Percentiles rank a stretch among this genome's conserved stretches.
Conservation (phyloP, 2,888 invertebrate species). For the Emesis castigata region DNA sequence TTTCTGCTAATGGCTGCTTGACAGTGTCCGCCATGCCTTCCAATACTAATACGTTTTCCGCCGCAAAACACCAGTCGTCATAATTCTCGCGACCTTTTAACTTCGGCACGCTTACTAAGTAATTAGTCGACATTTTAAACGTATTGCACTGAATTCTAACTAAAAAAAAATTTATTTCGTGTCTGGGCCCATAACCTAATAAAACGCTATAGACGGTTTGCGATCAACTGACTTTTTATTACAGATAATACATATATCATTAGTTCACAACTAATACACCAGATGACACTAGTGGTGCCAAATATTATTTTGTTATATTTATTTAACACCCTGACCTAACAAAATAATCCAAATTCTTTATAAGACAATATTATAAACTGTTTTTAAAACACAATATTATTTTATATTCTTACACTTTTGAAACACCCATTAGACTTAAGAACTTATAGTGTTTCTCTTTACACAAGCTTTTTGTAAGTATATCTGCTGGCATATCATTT, state of each 20-base stretch:
- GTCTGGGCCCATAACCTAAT: too few species aligned
- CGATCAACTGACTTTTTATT: constrained; percentile 9
- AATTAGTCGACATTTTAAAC: not conserved
- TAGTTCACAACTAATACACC: not conserved
- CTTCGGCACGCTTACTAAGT: not conserved
- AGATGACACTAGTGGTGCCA: not conserved
- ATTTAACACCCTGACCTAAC: constrained; percentile 4
- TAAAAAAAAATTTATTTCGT: too few species aligned
- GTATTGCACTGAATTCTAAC: too few species aligned
- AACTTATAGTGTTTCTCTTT: constrained; percentile 13
- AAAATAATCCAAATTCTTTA: constrained; percentile 1
- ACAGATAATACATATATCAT: too few species aligned
- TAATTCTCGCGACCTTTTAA: constrained; percentile 4
- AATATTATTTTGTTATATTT: constrained; percentile 54
- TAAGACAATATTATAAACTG: not conserved
- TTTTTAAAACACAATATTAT: too few species aligned
- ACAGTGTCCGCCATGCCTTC: constrained; percentile 44
- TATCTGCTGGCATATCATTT: constrained; percentile 22
- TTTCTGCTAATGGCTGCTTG: constrained; percentile 21
- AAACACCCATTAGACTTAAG: constrained; percentile 4
- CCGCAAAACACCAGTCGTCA: constrained; percentile 27
- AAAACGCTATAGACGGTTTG: not conserved
- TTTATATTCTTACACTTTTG: too few species aligned
- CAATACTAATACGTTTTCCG: constrained; percentile 39
- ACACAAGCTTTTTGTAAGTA: constrained; percentile 16